A percentile compares a stretch with the other conserved stretches of the same genome.
Evolutionary conservation across 2,797 vertebrate genomes (phyloP).

Genomic region (Cuculus canorus): DNA sequence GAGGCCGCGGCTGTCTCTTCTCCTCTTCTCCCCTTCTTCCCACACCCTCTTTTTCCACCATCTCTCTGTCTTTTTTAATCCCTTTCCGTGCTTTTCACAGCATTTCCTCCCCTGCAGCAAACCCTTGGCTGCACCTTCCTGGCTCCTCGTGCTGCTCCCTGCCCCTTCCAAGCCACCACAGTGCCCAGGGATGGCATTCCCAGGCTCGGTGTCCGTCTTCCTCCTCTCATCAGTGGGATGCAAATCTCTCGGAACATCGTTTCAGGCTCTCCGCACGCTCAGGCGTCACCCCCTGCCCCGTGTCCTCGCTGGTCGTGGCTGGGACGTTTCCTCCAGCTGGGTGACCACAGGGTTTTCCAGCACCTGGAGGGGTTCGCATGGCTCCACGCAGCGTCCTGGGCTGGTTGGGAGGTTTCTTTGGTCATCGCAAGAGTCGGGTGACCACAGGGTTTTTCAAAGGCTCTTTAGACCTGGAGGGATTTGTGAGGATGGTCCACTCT

Average conservation of each 20-base stretch:
- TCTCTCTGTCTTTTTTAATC: slow-evolving; percentile 1
- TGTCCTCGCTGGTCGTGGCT: fast-evolving
- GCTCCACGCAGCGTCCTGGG: fast-evolving
- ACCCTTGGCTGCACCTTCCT: background rate
- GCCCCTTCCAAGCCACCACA: fast-evolving
- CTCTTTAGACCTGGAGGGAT: no score
- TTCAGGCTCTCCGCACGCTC: background rate
- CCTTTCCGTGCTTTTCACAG: background rate
- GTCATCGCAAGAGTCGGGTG: no score
- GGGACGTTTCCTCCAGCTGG: background rate
- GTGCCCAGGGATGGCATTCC: fast-evolving
- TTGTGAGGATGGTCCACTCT: background rate
- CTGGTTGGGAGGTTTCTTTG: no score
- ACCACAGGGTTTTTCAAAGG: no score
- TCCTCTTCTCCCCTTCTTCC: background rate
- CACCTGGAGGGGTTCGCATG: fast-evolving
- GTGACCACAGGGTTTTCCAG: fast-evolving
- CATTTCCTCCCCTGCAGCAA: background rate
- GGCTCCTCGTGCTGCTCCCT: fast-evolving
- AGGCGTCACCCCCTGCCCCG: fast-evolving
- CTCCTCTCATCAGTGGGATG: fast-evolving
- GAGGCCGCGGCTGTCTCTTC: background rate
- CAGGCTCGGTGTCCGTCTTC: background rate
- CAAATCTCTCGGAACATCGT: fast-evolving
- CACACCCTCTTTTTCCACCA: background rate